These are phyloP conservation scores for Tiliacea citrago DNA, from an alignment of 2,888 invertebrate genomes.

Conservation along the genomic window DNA sequence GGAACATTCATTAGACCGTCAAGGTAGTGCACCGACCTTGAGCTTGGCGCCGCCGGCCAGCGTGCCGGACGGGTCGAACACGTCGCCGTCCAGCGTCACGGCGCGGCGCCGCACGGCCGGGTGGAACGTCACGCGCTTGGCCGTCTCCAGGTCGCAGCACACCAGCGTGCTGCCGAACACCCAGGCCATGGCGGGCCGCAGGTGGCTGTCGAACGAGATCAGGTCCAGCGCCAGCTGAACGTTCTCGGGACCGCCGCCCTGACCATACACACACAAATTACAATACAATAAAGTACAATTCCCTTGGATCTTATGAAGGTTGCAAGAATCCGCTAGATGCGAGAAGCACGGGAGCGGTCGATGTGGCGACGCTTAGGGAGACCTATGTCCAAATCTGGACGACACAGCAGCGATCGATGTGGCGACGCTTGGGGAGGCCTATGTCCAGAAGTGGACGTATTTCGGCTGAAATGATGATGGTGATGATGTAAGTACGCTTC, in stretches of 20 bases:
- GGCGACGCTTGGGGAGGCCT: background rate
- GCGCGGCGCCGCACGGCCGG: conserved; percentile 92
- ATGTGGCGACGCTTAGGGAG: background rate
- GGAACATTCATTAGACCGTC: too few species aligned
- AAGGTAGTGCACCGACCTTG: conserved; percentile 86
- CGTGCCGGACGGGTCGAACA: conserved; percentile 97
- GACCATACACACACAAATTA: background rate
- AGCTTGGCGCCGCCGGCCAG: conserved; percentile 96
- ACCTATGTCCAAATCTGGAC: background rate
- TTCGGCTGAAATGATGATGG: background rate
- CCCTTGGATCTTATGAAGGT: background rate
- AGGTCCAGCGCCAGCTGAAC: conserved; percentile 95
- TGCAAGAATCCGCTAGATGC: background rate
- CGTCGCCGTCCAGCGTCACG: conserved; percentile 98
- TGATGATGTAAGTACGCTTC: background rate
- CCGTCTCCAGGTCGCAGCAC: conserved; percentile 95
- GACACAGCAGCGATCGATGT: background rate
- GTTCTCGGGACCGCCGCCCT: conserved; percentile 93
- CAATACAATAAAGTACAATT: background rate
- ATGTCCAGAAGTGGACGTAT: background rate
- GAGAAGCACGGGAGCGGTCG: background rate
- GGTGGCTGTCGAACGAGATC: conserved; percentile 92
- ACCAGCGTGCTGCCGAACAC: conserved; percentile 97
- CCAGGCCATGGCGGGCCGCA: conserved; percentile 95
- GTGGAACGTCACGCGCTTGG: conserved; percentile 95